A percentile compares a stretch with the other conserved stretches of the same genome.
These are phyloP conservation scores for Mustela nigripes DNA, from an alignment of 2,113 vertebrate genomes.

Conservation along the genomic window DNA sequence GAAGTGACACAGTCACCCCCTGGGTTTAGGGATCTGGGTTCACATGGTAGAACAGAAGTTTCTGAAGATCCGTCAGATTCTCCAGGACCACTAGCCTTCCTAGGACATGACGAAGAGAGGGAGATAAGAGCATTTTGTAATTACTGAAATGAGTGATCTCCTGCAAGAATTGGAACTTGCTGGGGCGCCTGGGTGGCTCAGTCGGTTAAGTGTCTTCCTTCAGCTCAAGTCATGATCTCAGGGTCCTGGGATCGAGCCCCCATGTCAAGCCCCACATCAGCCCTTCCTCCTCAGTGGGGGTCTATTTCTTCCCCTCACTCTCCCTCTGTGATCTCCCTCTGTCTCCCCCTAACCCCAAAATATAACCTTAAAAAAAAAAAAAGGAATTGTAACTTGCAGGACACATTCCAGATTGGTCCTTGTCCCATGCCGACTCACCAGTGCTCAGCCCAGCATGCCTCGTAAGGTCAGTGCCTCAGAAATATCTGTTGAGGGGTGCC, in stretches of 20 bases:
- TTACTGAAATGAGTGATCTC: rapidly evolving
- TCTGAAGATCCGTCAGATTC: background rate
- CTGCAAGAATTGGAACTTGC: background rate
- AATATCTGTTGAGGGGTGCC: background rate
- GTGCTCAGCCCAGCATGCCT: rapidly evolving
- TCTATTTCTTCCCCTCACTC: too few relatives aligned
- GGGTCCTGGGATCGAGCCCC: too few relatives aligned
- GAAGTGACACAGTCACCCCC: background rate
- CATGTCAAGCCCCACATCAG: too few relatives aligned
- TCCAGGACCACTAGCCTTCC: background rate
- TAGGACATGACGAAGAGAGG: background rate
- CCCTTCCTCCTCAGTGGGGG: too few relatives aligned
- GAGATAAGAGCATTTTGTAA: background rate
- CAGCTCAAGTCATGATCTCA: background rate
- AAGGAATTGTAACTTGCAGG: background rate
- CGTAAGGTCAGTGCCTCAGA: rapidly evolving
- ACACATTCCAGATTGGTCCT: background rate
- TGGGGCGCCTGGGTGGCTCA: background rate
- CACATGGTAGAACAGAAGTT: background rate
- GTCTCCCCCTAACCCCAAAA: too few relatives aligned
- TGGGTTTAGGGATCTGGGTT: too few relatives aligned
- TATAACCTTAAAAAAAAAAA: too few relatives aligned
- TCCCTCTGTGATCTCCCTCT: too few relatives aligned
- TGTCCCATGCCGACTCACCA: background rate
- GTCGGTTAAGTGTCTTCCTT: background rate